Percentiles rank a stretch among this genome's conserved stretches.
Evolutionary conservation across 2,113 vertebrate species (phyloP).

Genomic region (Riparia riparia): DNA sequence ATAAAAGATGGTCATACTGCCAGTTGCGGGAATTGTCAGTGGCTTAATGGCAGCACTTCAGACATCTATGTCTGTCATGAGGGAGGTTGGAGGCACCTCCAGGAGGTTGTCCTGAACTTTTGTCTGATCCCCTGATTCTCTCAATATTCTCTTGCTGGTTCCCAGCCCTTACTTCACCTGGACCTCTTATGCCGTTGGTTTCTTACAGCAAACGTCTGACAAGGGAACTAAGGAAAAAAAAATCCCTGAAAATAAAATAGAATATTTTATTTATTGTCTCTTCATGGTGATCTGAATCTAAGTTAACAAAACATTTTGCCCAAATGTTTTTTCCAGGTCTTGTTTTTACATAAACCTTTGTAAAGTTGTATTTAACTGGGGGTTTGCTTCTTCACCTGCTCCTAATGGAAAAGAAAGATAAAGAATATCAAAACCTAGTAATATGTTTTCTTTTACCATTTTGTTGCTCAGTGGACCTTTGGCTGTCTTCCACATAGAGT

Average conservation of each 20-base stretch:
- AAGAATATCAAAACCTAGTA: neutral
- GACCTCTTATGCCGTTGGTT: neutral
- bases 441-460: neutral
- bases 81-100: neutral
- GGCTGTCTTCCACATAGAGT: neutral
- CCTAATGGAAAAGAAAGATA: constrained; percentile 4
- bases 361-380: neutral
- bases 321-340: neutral
- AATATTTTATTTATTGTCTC: neutral
- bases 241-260: neutral
- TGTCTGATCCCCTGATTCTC: neutral
- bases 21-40: neutral
- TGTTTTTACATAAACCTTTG: neutral
- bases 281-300: neutral
- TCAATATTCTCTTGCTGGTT: neutral
- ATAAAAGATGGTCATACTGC: neutral
- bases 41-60: neutral
- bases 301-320: neutral
- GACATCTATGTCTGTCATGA: neutral
- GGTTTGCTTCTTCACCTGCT: neutral
- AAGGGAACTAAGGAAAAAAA: neutral
- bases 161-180: neutral
- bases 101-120: neutral
- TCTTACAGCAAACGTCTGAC: neutral
- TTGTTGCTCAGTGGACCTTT: constrained; percentile 11